Conservation (phyloP, 2,888 invertebrate species). For the Agrenia bidenticulata region DNA sequence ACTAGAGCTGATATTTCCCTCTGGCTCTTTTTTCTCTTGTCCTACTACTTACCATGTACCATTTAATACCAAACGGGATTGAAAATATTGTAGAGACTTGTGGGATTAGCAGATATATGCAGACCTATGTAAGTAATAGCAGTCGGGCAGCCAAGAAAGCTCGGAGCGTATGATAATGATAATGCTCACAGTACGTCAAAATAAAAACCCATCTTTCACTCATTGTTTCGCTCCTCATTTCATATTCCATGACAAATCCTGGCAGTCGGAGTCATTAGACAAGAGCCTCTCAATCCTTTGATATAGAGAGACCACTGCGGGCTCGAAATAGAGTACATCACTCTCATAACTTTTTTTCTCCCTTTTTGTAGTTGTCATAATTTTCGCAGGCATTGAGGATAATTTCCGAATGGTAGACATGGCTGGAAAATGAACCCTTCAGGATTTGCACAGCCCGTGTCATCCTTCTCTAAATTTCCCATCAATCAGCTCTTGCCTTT, state of each 20-base stretch:
- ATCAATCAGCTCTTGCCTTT: slow-evolving; percentile 42
- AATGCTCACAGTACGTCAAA: slow-evolving; percentile 7
- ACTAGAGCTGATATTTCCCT: no score
- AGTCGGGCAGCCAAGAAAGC: neutral
- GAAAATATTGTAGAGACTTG: no score
- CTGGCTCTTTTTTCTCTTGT: no score
- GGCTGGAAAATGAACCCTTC: slow-evolving; percentile 32
- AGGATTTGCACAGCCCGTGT: slow-evolving; percentile 39
- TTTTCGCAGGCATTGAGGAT: slow-evolving; percentile 20
- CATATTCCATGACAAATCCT: slow-evolving; percentile 36
- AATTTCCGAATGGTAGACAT: slow-evolving; percentile 8
- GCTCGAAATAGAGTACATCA: no score
- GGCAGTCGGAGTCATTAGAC: slow-evolving; percentile 22
- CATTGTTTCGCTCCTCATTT: slow-evolving; percentile 41
- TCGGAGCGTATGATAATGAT: slow-evolving; percentile 9
- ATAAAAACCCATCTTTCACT: slow-evolving; percentile 34
- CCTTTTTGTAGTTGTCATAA: slow-evolving; percentile 12
- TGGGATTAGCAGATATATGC: no score
- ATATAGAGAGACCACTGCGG: no score
- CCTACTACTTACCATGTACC: no score
- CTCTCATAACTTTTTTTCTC: neutral
- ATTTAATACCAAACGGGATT: no score
- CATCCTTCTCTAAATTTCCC: slow-evolving; percentile 49
- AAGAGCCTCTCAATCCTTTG: neutral
- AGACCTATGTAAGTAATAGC: no score